Conservation (phyloP, 2,797 vertebrate species). For the Florisuga fusca region DNA sequence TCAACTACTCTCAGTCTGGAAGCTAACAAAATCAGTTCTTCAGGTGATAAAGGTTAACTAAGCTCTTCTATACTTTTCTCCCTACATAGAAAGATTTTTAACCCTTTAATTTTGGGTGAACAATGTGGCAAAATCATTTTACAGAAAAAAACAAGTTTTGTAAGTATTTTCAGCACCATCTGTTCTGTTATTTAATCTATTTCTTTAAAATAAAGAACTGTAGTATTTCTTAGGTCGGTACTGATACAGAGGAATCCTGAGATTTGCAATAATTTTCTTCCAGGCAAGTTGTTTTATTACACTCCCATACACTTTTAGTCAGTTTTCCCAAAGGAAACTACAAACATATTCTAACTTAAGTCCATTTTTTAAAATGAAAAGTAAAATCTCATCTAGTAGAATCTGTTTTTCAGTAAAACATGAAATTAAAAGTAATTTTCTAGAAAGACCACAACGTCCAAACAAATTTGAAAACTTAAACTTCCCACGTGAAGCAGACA, state of each 20-base stretch:
- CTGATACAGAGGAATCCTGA: neutral
- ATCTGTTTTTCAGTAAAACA: neutral
- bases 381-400: neutral
- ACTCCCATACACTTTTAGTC: neutral
- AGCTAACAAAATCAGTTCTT: conserved; percentile 24
- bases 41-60: neutral
- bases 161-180: conserved; percentile 9
- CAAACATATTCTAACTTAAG: neutral
- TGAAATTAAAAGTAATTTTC: neutral
- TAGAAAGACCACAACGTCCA: neutral
- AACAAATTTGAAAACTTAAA: neutral
- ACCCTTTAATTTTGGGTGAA: neutral
- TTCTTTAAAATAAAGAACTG: neutral
- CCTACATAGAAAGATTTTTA: neutral
- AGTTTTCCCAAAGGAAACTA: neutral
- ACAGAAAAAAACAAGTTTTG: conserved; percentile 24
- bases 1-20: neutral
- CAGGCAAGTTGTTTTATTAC: neutral
- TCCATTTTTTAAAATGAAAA: neutral
- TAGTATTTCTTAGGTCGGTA: neutral
- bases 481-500: neutral
- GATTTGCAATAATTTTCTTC: neutral
- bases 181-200: neutral
- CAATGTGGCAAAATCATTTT: neutral
- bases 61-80: neutral